Base-by-base conservation (phyloP, 1,140 invertebrate genomes). In the Diorhabda carinulata region DNA sequence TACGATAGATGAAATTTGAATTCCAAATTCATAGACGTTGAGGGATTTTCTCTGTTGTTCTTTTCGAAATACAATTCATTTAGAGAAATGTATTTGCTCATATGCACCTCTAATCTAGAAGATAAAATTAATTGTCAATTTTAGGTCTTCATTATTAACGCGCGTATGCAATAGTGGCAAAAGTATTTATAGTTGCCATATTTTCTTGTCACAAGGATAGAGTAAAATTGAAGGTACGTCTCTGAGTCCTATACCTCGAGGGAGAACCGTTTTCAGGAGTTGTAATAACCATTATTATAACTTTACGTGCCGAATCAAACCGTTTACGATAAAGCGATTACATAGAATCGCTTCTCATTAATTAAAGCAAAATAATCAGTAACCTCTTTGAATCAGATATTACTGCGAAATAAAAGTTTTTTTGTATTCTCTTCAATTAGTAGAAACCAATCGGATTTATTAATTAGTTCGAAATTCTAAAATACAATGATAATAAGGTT, bases 311-410 rank as follows among this genome's bases (percentile, higher is more conserved):
- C 47, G 47, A 8, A 52, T 52, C 47, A 52, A 52, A n/a, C n/a
- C 47, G 47, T 8, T 52, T 52, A 8, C 47, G 47, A 52, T 52
- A 52, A 52, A 52, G 47, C 47, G 47, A 52, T 52, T 52, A n/a
- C 47, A 52, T n/a, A 52, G 47, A 52, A 52, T 4, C n/a, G 47
- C 6, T 52, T 52, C 47, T 52, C 47, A 52, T 52, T 52, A 52
- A 52, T 52, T 59, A 59, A 59, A 2, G 40, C 58, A 41, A 59
- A 25, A 59, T 41, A 59, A 25, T 10, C 58, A 59, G n/a, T 59
- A 25, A 59, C 58, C 58, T 25, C 58, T 59, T 59, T 10, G 58
- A 59, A 59, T 25, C 58, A 59, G 58, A 59, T 59, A 59, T 41
- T 59, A 25, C 10, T 59, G 5, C 10, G 6, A 59, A 3, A 59